Evolutionary conservation across 2,888 invertebrate species (phyloP).

Genomic region (Drosophila algonquin): DNA sequence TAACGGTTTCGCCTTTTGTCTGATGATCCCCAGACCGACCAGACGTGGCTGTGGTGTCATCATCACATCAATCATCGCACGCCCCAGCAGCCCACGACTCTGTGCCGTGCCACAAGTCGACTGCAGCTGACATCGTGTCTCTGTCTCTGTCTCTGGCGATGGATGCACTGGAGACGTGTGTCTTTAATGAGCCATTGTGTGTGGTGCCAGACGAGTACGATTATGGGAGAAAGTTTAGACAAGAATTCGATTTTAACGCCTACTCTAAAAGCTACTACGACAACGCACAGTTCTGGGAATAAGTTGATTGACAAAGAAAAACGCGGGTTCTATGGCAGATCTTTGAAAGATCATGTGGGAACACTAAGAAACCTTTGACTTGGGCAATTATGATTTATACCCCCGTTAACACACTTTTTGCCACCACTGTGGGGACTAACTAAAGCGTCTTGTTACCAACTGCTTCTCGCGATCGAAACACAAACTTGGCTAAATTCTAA

Average conservation of each 20-base stretch:
- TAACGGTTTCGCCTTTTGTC: constrained; percentile 64
- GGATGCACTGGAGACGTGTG: constrained; percentile 26
- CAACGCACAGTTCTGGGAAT: not conserved
- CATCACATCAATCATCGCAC: constrained; percentile 43
- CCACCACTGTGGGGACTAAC: not conserved
- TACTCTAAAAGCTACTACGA: not conserved
- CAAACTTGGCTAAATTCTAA: constrained; percentile 43
- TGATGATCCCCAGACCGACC: constrained; percentile 21
- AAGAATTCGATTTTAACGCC: constrained; percentile 21
- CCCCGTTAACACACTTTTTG: not conserved
- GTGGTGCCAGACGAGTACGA: not conserved
- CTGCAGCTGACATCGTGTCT: constrained; percentile 19
- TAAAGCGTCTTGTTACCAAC: constrained; percentile 36
- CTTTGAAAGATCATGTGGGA: not conserved
- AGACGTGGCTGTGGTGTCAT: constrained; percentile 37
- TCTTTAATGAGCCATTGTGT: constrained; percentile 23
- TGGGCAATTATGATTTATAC: not conserved
- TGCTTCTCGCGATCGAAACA: not conserved
- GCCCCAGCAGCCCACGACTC: constrained; percentile 19
- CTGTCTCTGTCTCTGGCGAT: not conserved
- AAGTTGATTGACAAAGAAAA: not conserved
- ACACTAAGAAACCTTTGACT: not conserved
- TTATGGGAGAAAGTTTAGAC: constrained; percentile 29
- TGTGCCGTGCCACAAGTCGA: constrained; percentile 10
- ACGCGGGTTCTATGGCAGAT: not conserved